Evolutionary conservation across 2,888 invertebrate species (phyloP).

Genomic region (Alviniconcha strummeri): DNA sequence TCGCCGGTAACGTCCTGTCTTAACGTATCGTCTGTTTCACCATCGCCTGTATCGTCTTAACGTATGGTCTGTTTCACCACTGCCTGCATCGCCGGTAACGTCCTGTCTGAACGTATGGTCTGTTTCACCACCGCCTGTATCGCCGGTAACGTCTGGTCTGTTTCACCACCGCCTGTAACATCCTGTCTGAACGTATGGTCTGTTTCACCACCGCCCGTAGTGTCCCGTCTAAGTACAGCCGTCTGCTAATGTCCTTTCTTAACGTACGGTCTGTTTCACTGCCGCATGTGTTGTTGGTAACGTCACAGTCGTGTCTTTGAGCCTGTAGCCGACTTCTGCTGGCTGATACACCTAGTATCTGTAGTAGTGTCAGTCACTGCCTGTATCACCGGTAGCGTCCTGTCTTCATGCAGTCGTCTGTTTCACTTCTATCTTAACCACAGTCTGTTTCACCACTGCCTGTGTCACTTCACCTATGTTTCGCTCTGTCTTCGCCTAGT

Average conservation of each 20-base stretch:
- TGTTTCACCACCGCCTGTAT: conserved; percentile 71
- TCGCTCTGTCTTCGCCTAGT: conserved; percentile 32
- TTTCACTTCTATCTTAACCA: conserved; percentile 53
- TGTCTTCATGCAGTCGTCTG: conserved; percentile 62
- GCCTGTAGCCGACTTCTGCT: conserved; percentile 69
- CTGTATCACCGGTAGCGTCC: conserved; percentile 41
- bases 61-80: conserved; percentile 70
- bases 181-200: conserved; percentile 50
- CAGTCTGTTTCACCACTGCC: conserved; percentile 70
- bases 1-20: conserved; percentile 56
- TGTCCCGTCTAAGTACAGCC: conserved; percentile 51
- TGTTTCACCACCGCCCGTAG: conserved; percentile 69
- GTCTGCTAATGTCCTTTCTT: conserved; percentile 67
- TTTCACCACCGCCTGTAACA: conserved; percentile 68
- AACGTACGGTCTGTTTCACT: conserved; percentile 67
- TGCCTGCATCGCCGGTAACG: conserved; percentile 69
- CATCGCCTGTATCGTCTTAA: conserved; percentile 58
- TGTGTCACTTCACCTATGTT: conserved; percentile 69
- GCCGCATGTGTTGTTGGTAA: conserved; percentile 71
- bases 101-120: too few species aligned
- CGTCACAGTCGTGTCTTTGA: too few species aligned
- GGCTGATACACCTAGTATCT: conserved; percentile 71
- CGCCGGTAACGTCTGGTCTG: conserved; percentile 68
- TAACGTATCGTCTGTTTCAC: conserved; percentile 67
- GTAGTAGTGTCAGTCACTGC: conserved; percentile 70